Base-by-base conservation (phyloP, 2,797 vertebrate genomes). In the Anguilla anguilla region DNA sequence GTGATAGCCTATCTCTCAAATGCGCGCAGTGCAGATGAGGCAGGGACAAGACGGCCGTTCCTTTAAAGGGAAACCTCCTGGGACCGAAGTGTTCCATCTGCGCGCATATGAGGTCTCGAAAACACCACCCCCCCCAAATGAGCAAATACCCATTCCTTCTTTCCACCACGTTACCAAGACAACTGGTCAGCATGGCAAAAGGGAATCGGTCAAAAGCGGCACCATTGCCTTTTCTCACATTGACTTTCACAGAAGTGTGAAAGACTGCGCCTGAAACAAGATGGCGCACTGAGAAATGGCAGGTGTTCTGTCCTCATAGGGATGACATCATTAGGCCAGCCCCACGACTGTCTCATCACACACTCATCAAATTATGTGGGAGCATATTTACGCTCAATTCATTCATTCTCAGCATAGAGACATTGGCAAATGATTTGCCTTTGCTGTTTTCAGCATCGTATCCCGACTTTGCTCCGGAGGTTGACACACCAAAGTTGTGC, bases 101-200 rank as follows among this genome's bases (percentile, higher is more conserved):
- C 77, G 35, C 55, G 83, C 83, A 72, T 46, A 89, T 88, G 81
- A 67, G 82, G 87, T 89, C 7, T 83, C 7, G 35, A 46, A 74
- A 25, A 83, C 51, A 10, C 46, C 28, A 93, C 92, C 92, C 87
- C 85, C n/a, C 92, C 93, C 92, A 94, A 93, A 55, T 43, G 0
- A 19, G 3, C n/a, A 79, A 79, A 39, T 53, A 74, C 93, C 92
- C 92, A 86, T 94, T 93, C 92, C 90, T 72, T 83, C 64, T 90
- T 93, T 91, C 92, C 91, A 92, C 92, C 92, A 90, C 49, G 86
- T 94, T 85, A 79, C 94, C 81, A 94, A 94, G 91, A 93, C 91
- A 95, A 94, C 94, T 89, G 84, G 85, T 74, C 46, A 67, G 15
- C 86, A 82, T 46, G 69, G 35, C 87, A 53, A 87, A 39, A 74